These are phyloP conservation scores for Apis florea DNA, from an alignment of 1,140 invertebrate genomes.

Conservation along the genomic window DNA sequence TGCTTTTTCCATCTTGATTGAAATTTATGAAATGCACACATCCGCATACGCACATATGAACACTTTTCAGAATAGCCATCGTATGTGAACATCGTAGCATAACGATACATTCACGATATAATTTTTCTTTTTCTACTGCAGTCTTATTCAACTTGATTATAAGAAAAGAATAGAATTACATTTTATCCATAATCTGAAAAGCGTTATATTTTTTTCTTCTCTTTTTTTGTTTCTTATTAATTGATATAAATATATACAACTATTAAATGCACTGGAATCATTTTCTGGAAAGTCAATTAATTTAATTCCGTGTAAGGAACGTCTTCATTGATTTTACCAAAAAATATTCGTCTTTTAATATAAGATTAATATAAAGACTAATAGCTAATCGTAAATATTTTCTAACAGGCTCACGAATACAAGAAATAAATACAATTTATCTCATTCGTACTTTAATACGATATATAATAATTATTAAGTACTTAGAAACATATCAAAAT, in stretches of 20 bases:
- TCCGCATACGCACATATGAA: neutral
- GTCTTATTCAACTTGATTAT: conserved; percentile 21
- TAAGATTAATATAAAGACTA: conserved; percentile 7
- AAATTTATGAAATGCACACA: conserved; percentile 20
- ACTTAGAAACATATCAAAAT: neutral
- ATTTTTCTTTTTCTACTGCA: neutral
- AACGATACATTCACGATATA: conserved; percentile 1
- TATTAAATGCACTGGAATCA: conserved; percentile 43
- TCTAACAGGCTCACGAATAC: neutral
- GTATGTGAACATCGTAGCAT: neutral
- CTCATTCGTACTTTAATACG: neutral
- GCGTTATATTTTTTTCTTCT: neutral
- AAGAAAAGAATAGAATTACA: conserved; percentile 2
- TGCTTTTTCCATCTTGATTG: neutral
- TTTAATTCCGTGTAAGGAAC: conserved; percentile 13
- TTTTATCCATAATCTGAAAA: conserved; percentile 21
- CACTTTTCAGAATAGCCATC: neutral
- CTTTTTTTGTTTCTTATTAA: neutral
- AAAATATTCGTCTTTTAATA: neutral
- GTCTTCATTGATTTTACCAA: neutral
- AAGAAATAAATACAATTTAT: neutral
- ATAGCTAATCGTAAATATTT: neutral
- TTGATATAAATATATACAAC: conserved; percentile 27
- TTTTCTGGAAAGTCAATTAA: neutral
- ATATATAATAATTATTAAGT: conserved; percentile 3